phyloP scores from a whole-genome alignment of 2,113 vertebrate genomes.

The Ailurus styani region DNA sequence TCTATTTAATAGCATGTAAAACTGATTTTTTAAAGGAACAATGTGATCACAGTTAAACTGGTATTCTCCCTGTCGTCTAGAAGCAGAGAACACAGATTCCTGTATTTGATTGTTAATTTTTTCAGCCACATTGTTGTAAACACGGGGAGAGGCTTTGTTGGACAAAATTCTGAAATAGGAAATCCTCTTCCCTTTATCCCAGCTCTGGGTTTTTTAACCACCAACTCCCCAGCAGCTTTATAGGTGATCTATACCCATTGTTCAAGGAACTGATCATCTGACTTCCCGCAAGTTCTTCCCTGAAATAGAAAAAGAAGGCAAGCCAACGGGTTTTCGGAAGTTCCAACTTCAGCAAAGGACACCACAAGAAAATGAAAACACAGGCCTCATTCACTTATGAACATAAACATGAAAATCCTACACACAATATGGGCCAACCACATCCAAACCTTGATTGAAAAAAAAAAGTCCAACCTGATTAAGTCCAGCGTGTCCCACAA shows the following conservation, averaged over 20 bases:
- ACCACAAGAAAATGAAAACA: not conserved
- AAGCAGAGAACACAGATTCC: not conserved
- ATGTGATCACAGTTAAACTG: not conserved
- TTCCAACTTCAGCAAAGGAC: not conserved
- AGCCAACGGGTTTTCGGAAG: not conserved
- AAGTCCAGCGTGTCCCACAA: not conserved
- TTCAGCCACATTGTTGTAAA: not conserved
- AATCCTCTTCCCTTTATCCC: not conserved
- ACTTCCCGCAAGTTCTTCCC: not conserved
- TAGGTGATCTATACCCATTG: not conserved
- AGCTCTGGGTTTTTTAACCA: not conserved
- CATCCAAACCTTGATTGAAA: not conserved
- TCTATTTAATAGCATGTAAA: not conserved
- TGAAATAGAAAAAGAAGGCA: not conserved
- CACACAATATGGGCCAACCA: not conserved
- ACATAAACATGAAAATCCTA: not conserved
- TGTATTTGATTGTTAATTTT: not conserved
- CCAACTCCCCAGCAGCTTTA: not conserved
- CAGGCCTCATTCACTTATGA: not conserved
- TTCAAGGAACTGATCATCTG: not conserved
- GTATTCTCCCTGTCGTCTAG: not conserved
- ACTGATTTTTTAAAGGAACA: not conserved
- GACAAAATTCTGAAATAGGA: not conserved
- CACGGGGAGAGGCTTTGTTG: not conserved
- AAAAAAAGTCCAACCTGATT: not conserved